Percentiles rank a stretch among this genome's conserved stretches.
Conservation (phyloP, 2,888 invertebrate genomes). For the Elegia similella region DNA sequence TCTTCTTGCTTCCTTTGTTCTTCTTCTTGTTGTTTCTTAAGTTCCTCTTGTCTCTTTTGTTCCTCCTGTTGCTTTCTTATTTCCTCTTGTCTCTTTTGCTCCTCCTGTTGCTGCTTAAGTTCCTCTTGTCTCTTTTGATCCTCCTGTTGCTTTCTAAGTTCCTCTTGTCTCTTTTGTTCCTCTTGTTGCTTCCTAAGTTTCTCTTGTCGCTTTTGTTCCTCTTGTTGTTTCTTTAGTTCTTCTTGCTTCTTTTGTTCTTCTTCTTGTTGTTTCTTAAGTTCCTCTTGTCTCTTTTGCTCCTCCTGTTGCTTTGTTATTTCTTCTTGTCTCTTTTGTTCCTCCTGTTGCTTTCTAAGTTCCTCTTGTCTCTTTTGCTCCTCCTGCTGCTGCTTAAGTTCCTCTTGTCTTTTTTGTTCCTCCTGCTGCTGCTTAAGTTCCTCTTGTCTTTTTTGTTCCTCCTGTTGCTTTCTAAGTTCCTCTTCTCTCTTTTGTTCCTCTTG, state of each 20-base stretch:
- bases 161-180: neutral
- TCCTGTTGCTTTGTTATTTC: neutral
- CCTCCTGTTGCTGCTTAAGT: neutral
- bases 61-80: neutral
- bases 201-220: neutral
- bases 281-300: neutral
- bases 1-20: neutral
- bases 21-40: neutral
- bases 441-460: neutral
- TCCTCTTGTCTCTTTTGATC: neutral
- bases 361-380: neutral
- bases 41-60: neutral
- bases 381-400: neutral
- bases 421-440: neutral
- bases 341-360: neutral
- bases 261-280: neutral
- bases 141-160: neutral
- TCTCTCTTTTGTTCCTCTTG: neutral
- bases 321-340: neutral
- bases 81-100: neutral
- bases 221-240: neutral
- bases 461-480: neutral
- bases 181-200: neutral
- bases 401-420: neutral
- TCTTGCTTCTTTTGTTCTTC: neutral